phyloP scores from a whole-genome alignment of 2,888 invertebrate genomes.

The Salticus scenicus region DNA sequence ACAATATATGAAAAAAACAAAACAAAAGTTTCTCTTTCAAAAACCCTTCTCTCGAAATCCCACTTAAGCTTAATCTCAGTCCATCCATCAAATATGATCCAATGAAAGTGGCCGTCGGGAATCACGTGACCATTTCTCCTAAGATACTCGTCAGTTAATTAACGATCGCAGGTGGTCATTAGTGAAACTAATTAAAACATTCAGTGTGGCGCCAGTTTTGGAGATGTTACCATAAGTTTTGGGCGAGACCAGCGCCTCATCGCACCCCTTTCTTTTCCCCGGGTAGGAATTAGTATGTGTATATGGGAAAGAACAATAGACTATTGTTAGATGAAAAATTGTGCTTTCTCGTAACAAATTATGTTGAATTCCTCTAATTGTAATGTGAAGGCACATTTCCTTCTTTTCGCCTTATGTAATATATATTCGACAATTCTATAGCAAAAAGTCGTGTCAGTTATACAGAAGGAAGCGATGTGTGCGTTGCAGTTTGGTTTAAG shows the following conservation, averaged over 20 bases:
- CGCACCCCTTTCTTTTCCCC: not conserved
- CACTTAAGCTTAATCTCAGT: conserved; percentile 35
- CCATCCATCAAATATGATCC: conserved; percentile 52
- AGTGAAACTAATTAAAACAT: conserved; percentile 65
- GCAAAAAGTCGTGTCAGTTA: too few relatives aligned
- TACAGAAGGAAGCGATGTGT: too few relatives aligned
- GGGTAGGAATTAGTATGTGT: not conserved
- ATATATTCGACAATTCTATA: too few relatives aligned
- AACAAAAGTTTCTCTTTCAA: conserved; percentile 18
- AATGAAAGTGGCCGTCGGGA: conserved; percentile 30
- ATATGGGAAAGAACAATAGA: not conserved
- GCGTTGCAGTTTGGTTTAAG: too few relatives aligned
- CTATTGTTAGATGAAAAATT: not conserved
- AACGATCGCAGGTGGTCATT: conserved; percentile 68
- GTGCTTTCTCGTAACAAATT: not conserved
- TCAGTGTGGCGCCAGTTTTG: conserved; percentile 37
- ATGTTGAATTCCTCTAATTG: not conserved
- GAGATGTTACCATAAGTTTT: conserved; percentile 47
- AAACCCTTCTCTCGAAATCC: conserved; percentile 34
- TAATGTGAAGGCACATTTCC: too few relatives aligned
- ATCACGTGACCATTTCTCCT: conserved; percentile 59
- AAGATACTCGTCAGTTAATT: conserved; percentile 55
- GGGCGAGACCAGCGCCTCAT: not conserved
- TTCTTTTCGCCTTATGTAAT: too few relatives aligned
- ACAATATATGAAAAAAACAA: not conserved